Conservation (phyloP, 2,113 vertebrate species). For the Malaclemys terrapin region DNA sequence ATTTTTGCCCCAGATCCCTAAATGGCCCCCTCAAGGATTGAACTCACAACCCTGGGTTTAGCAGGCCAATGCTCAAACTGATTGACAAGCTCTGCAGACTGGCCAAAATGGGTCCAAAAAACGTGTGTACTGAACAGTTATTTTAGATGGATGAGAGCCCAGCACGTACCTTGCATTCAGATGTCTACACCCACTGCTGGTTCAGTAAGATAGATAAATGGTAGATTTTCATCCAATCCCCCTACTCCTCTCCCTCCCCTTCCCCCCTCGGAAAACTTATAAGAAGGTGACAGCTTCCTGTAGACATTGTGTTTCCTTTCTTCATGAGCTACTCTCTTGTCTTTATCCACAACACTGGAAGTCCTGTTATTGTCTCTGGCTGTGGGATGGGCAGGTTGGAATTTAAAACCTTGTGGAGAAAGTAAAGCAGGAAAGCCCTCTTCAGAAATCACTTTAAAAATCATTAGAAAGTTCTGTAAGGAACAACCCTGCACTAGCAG, state of each 20-base stretch:
- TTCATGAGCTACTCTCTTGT: conserved; percentile 59
- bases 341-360: conserved; percentile 63
- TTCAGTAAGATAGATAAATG: conserved; percentile 60
- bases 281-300: conserved; percentile 69
- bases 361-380: conserved; percentile 70
- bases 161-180: conserved; percentile 24
- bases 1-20: no score
- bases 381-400: conserved; percentile 37
- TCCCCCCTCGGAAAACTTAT: conserved; percentile 57
- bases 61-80: neutral
- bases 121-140: neutral
- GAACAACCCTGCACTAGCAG: neutral
- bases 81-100: neutral
- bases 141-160: neutral
- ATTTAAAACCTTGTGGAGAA: neutral
- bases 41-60: no score
- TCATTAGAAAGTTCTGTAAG: neutral
- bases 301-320: conserved; percentile 74
- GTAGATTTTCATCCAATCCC: conserved; percentile 54
- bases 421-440: conserved; percentile 30
- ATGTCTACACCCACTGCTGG: conserved; percentile 21
- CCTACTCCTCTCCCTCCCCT: neutral
- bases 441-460: neutral
- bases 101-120: neutral
- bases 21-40: no score